Percentiles rank a stretch among this genome's conserved stretches.
Evolutionary conservation across 1,140 invertebrate genomes (phyloP).

Genomic region (Calliphora vicina): DNA sequence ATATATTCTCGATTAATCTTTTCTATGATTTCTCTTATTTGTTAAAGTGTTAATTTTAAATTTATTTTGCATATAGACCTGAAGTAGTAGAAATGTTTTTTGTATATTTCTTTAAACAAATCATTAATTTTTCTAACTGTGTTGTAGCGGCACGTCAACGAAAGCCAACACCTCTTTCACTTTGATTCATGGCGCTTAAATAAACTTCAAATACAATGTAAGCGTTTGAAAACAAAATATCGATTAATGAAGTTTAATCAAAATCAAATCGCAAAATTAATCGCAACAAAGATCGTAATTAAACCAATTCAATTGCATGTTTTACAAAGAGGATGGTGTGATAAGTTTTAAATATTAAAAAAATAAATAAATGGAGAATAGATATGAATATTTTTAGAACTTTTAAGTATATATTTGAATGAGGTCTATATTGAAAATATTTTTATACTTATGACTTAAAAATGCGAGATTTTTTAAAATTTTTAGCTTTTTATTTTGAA

Average conservation of each 20-base stretch:
- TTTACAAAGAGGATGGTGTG: neutral
- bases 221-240: neutral
- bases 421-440: too few relatives aligned
- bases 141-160: neutral
- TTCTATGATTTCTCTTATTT: neutral
- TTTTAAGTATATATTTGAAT: too few relatives aligned
- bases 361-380: too few relatives aligned
- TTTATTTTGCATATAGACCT: neutral
- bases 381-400: too few relatives aligned
- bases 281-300: neutral
- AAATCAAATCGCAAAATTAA: neutral
- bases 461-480: too few relatives aligned
- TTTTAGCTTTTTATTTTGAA: too few relatives aligned
- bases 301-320: neutral
- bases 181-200: neutral
- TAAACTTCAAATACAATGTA: neutral
- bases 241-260: constrained; percentile 1
- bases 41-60: too few relatives aligned
- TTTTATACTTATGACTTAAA: too few relatives aligned
- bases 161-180: neutral
- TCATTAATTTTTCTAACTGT: neutral
- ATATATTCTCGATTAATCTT: neutral
- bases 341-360: too few relatives aligned
- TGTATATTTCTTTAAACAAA: neutral
- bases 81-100: neutral